phyloP scores from a whole-genome alignment of 2,113 vertebrate species.

The Mesitornis unicolor region DNA sequence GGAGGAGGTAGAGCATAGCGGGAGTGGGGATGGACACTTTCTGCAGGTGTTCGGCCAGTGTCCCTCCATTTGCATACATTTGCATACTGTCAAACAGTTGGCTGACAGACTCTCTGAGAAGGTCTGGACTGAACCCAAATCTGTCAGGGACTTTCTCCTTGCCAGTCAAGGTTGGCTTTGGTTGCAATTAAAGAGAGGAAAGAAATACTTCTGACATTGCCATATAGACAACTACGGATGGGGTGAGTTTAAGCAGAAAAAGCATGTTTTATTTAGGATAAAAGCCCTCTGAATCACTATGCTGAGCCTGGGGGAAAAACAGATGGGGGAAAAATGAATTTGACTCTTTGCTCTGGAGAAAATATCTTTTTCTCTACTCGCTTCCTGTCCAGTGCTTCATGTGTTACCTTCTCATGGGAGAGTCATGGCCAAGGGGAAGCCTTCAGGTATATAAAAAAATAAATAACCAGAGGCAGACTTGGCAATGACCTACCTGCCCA shows the following conservation, averaged over 20 bases:
- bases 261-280: background rate
- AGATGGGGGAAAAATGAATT: background rate
- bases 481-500: background rate
- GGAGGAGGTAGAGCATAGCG: slow-evolving; percentile 49
- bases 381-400: background rate
- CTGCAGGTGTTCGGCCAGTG: slow-evolving; percentile 82
- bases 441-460: background rate
- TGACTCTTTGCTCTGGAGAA: background rate
- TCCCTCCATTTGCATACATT: slow-evolving; percentile 83
- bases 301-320: accelerated
- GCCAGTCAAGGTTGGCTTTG: slow-evolving; percentile 84
- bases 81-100: slow-evolving; percentile 83
- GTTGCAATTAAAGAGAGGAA: slow-evolving; percentile 74
- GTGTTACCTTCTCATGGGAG: background rate
- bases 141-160: slow-evolving; percentile 87
- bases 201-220: slow-evolving; percentile 72
- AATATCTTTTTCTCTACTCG: background rate
- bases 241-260: slow-evolving; percentile 21
- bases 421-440: background rate
- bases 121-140: slow-evolving; percentile 84
- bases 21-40: slow-evolving; percentile 76
- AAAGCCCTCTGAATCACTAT: background rate
- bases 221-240: slow-evolving; percentile 26
- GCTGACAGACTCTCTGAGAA: slow-evolving; percentile 82
- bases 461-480: background rate